A percentile compares a stretch with the other conserved stretches of the same genome.
Conservation (phyloP, 2,888 invertebrate genomes). For the Drosophila mayaguana region DNA sequence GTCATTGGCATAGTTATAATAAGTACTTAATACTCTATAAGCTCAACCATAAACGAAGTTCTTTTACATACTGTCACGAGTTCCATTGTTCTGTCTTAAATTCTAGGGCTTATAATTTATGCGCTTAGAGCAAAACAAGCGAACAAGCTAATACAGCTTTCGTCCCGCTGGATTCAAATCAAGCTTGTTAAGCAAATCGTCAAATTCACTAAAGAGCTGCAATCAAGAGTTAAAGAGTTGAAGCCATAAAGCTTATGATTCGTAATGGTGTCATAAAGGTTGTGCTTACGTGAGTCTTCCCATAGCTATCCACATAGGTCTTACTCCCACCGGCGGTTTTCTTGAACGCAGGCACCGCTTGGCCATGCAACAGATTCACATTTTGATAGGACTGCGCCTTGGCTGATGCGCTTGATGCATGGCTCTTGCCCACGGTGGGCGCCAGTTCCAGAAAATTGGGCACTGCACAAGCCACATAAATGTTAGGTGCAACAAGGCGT, state of each 20-base stretch:
- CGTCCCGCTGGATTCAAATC: slow-evolving; percentile 71
- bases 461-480: slow-evolving; percentile 47
- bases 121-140: slow-evolving; percentile 5
- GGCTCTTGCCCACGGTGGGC: slow-evolving; percentile 64
- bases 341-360: slow-evolving; percentile 60
- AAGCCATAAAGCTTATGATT: not conserved
- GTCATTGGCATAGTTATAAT: not conserved
- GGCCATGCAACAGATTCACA: slow-evolving; percentile 77
- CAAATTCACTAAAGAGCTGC: slow-evolving; percentile 84
- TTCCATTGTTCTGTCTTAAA: slow-evolving; percentile 19
- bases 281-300: slow-evolving; percentile 74
- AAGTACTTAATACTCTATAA: not conserved
- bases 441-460: slow-evolving; percentile 73
- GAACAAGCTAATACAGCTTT: slow-evolving; percentile 59
- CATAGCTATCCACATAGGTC: slow-evolving; percentile 76
- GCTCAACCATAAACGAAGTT: not conserved
- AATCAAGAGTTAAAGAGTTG: slow-evolving; percentile 28
- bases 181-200: slow-evolving; percentile 81
- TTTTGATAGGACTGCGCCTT: slow-evolving; percentile 82
- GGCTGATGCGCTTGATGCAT: slow-evolving; percentile 54
- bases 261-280: slow-evolving; percentile 24
- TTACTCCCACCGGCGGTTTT: slow-evolving; percentile 63
- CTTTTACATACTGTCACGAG: slow-evolving; percentile 1
- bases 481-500: slow-evolving; percentile 30
- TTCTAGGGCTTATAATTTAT: slow-evolving; percentile 17